Conservation (phyloP, 2,113 vertebrate species). For the Zootoca vivipara region DNA sequence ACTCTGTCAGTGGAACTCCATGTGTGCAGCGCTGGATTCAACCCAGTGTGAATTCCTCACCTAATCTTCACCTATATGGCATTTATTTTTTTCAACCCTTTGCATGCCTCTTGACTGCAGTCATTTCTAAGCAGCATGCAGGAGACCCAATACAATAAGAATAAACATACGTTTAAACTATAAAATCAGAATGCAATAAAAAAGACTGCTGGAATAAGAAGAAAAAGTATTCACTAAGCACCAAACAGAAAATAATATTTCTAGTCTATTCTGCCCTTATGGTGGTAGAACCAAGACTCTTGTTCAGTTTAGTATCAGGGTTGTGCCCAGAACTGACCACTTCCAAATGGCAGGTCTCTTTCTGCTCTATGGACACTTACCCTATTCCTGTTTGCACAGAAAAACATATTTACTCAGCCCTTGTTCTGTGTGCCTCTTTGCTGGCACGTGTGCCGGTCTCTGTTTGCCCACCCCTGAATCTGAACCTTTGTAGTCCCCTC, state of each 20-base stretch:
- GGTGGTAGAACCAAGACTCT: neutral
- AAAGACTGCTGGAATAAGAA: too few relatives aligned
- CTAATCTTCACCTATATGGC: neutral
- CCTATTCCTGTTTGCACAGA: neutral
- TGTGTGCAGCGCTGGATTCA: too few relatives aligned
- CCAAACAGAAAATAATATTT: neutral
- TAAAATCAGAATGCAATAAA: too few relatives aligned
- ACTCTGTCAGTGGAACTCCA: too few relatives aligned
- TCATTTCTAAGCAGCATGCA: too few relatives aligned
- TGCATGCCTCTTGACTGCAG: too few relatives aligned
- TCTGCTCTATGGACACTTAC: neutral
- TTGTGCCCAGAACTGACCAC: neutral
- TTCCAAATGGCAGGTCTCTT: neutral
- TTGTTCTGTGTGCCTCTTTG: neutral
- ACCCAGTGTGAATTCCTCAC: neutral
- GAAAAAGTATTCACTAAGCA: too few relatives aligned
- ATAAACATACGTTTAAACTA: too few relatives aligned
- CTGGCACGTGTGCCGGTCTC: neutral
- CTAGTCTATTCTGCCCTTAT: neutral
- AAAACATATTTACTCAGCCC: constrained; percentile 20
- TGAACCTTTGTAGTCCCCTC: constrained; percentile 17
- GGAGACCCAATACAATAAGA: too few relatives aligned
- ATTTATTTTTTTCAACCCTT: too few relatives aligned
- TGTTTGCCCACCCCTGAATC: neutral
- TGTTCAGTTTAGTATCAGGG: neutral